phyloP scores from a whole-genome alignment of 2,797 vertebrate genomes.

The Sebastolobus alascanus region DNA sequence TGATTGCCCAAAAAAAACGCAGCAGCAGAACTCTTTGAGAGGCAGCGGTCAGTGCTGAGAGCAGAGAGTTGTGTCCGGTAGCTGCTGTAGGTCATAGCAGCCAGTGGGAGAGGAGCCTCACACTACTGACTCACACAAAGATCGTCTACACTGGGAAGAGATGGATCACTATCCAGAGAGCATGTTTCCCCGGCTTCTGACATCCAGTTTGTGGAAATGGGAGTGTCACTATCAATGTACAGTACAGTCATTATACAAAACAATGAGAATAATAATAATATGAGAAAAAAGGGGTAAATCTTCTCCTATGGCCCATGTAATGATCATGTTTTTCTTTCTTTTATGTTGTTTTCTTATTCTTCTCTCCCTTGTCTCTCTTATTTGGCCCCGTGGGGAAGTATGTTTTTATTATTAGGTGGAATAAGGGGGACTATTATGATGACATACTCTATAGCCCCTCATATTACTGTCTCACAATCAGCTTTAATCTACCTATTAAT shows the following conservation, averaged over 20 bases:
- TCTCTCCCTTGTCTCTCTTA: too few relatives aligned
- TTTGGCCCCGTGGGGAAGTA: too few relatives aligned
- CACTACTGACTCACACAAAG: constrained; percentile 49
- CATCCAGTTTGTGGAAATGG: not conserved
- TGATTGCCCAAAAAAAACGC: not conserved
- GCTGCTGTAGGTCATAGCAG: constrained; percentile 68
- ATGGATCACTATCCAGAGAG: not conserved
- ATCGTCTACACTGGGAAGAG: constrained; percentile 52
- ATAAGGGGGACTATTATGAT: too few relatives aligned
- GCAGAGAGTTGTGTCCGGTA: constrained; percentile 54
- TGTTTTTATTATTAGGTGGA: too few relatives aligned
- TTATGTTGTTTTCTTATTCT: too few relatives aligned
- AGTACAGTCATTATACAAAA: not conserved
- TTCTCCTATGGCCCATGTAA: too few relatives aligned
- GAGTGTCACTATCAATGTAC: not conserved
- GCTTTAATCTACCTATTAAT: too few relatives aligned
- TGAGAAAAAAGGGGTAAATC: not conserved
- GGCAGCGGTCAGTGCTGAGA: constrained; percentile 43
- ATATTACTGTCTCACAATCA: too few relatives aligned
- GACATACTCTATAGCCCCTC: too few relatives aligned
- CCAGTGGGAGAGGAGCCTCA: constrained; percentile 52
- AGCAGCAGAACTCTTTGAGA: not conserved
- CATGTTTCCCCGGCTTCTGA: not conserved
- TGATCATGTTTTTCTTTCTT: too few relatives aligned
- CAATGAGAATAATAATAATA: not conserved